Percentiles rank a stretch among this genome's conserved stretches.
Conservation (phyloP, 1,140 invertebrate genomes). For the Cydia strobilella region DNA sequence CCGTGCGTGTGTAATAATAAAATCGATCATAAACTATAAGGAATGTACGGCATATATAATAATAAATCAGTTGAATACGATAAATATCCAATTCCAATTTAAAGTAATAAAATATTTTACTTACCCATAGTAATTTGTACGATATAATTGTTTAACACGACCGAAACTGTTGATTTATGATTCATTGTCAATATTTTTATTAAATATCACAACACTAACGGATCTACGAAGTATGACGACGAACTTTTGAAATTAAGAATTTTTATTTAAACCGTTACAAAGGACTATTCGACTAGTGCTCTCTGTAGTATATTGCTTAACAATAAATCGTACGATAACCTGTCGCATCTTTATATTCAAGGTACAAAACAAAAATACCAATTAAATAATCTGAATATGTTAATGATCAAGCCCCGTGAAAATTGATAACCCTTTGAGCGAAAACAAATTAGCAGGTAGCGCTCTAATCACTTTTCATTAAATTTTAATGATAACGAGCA, state of each 20-base stretch:
- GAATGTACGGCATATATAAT: too few relatives aligned
- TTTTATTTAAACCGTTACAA: background rate
- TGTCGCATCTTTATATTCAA: background rate
- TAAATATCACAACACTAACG: background rate
- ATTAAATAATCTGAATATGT: background rate
- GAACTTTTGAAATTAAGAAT: background rate
- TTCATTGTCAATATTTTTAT: background rate
- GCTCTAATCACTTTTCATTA: background rate
- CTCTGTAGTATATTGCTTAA: background rate
- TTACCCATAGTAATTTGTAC: background rate
- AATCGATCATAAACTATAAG: too few relatives aligned
- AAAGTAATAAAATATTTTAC: background rate
- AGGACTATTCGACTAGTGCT: background rate
- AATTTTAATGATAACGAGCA: background rate
- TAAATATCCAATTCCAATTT: background rate
- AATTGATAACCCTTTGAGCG: background rate
- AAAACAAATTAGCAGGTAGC: slow-evolving; percentile 3
- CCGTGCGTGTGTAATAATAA: too few relatives aligned
- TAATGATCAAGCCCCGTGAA: background rate
- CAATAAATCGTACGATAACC: background rate
- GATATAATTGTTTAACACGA: background rate
- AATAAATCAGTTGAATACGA: too few relatives aligned
- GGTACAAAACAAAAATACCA: background rate
- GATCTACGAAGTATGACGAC: background rate
- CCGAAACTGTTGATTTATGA: background rate